Evolutionary conservation across 2,888 invertebrate species (phyloP).

Genomic region (Ephialtes manifestator): DNA sequence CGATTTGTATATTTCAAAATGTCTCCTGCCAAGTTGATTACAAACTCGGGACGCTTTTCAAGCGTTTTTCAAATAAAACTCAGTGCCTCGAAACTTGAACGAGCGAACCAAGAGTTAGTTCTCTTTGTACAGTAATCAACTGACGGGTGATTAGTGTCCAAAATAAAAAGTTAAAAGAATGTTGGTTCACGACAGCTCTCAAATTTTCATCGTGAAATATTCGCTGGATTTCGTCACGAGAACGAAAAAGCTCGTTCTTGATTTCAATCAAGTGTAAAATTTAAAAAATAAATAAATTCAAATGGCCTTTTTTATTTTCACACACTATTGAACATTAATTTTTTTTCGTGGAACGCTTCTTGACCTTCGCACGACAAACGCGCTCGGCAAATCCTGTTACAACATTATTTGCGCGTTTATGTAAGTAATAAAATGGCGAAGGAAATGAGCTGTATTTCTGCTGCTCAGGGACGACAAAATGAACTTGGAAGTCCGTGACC

Average conservation of each 20-base stretch:
- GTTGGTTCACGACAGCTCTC: conserved; percentile 6
- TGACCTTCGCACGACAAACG: not conserved
- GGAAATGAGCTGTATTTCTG: conserved; percentile 6
- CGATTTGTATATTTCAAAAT: conserved; percentile 73
- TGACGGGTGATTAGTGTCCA: conserved; percentile 13
- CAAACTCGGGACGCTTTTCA: conserved; percentile 24
- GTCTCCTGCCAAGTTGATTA: conserved; percentile 68
- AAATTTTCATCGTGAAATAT: not conserved
- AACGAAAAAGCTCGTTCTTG: not conserved
- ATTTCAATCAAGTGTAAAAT: conserved; percentile 3
- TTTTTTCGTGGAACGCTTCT: conserved; percentile 4
- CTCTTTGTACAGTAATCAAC: conserved; percentile 37
- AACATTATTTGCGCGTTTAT: conserved; percentile 69
- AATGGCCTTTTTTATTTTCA: not conserved
- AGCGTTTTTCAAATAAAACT: not conserved
- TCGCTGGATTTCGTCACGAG: not conserved
- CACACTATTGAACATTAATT: not conserved
- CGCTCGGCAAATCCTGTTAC: conserved; percentile 19
- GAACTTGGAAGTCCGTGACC: conserved; percentile 4
- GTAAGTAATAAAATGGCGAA: conserved; percentile 11
- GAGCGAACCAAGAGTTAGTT: conserved; percentile 6
- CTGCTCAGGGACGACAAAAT: conserved; percentile 17
- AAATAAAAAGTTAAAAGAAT: conserved; percentile 19
- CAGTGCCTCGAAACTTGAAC: not conserved
- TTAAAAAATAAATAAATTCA: not conserved